Conservation (phyloP, 2,113 vertebrate species). For the Onychostoma macrolepis region DNA sequence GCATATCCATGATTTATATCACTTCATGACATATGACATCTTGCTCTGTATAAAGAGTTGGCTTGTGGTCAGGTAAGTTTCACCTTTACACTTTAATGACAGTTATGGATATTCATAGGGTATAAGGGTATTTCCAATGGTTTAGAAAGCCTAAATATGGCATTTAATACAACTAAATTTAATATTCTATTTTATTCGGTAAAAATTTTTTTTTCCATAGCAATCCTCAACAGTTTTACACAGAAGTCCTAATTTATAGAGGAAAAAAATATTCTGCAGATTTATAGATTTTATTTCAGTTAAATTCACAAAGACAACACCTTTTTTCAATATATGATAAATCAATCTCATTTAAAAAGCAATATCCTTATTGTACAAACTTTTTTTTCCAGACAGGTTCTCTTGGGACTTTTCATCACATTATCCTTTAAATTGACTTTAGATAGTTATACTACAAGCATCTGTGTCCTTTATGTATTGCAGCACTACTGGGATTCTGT, state of each 20-base stretch:
- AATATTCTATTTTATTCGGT: background rate
- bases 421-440: background rate
- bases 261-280: too few relatives aligned
- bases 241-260: background rate
- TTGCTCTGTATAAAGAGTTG: background rate
- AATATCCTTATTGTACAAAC: background rate
- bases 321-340: background rate
- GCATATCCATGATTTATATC: conserved; percentile 13
- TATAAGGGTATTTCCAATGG: background rate
- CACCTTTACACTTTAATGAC: conserved; percentile 44
- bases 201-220: too few relatives aligned
- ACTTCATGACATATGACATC: conserved; percentile 40
- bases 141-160: background rate
- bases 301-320: background rate
- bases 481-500: conserved; percentile 58
- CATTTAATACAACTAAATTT: background rate
- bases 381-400: background rate
- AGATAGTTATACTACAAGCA: background rate
- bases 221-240: background rate
- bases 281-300: background rate
- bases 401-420: background rate
- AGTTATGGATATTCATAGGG: too few relatives aligned
- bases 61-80: conserved; percentile 44
- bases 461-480: conserved; percentile 73
- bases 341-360: background rate